Percentiles rank a stretch among this genome's conserved stretches.
Evolutionary conservation across 2,797 vertebrate genomes (phyloP).

Genomic region (Microctenopoma steveboyesi): DNA sequence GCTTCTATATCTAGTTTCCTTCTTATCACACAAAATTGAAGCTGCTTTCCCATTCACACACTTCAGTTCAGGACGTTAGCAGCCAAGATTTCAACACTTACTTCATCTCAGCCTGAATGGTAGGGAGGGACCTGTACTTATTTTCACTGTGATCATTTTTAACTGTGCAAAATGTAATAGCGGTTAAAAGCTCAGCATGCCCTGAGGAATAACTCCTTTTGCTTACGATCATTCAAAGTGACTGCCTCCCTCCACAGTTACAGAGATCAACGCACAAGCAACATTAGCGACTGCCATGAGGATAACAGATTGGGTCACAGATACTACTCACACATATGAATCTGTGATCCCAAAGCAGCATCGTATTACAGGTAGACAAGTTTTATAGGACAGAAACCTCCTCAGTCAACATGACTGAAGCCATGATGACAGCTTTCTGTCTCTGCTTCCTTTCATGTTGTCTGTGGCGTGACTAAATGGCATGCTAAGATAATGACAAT

Average conservation of each 20-base stretch:
- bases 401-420: slow-evolving; percentile 30
- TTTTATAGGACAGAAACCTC: slow-evolving; percentile 7
- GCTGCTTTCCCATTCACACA: slow-evolving; percentile 30
- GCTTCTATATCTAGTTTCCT: slow-evolving; percentile 33
- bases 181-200: slow-evolving; percentile 37
- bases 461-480: slow-evolving; percentile 49
- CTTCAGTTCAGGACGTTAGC: slow-evolving; percentile 11
- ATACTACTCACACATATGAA: slow-evolving; percentile 6
- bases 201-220: slow-evolving; percentile 45
- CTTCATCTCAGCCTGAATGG: slow-evolving; percentile 37
- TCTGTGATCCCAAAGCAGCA: slow-evolving; percentile 22
- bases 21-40: slow-evolving; percentile 55
- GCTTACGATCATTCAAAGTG: slow-evolving; percentile 54
- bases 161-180: slow-evolving; percentile 36
- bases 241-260: slow-evolving; percentile 35
- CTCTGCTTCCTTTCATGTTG: slow-evolving; percentile 28
- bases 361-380: not conserved
- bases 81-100: slow-evolving; percentile 47
- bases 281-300: slow-evolving; percentile 11
- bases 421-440: slow-evolving; percentile 42
- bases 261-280: slow-evolving; percentile 21
- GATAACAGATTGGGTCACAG: slow-evolving; percentile 30
- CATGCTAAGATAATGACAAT: slow-evolving; percentile 40
- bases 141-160: slow-evolving; percentile 46
- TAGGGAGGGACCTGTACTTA: slow-evolving; percentile 22